These are phyloP conservation scores for Piaya cayana DNA, from an alignment of 2,113 vertebrate species.

Conservation along the genomic window DNA sequence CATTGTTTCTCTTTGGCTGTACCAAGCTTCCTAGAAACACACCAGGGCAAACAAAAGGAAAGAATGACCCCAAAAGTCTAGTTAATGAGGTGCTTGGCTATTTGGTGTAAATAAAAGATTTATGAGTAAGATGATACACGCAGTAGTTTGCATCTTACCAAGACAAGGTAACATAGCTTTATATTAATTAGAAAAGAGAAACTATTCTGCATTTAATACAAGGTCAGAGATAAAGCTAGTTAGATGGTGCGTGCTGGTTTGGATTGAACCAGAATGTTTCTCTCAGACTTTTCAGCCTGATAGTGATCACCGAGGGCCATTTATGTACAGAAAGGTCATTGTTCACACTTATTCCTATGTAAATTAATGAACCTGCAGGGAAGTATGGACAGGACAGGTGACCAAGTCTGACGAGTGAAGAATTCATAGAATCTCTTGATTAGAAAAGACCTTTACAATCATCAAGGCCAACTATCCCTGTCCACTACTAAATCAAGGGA, in stretches of 20 bases:
- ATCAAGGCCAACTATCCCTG: too few species aligned
- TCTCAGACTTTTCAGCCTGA: too few species aligned
- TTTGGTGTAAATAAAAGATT: conserved; percentile 23
- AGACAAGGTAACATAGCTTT: background rate
- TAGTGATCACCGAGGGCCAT: too few species aligned
- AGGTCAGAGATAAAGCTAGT: background rate
- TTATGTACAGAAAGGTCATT: too few species aligned
- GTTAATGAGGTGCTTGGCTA: background rate
- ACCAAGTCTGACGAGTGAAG: too few species aligned
- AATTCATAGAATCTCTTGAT: too few species aligned
- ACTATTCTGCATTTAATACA: conserved; percentile 1
- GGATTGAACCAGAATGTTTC: too few species aligned
- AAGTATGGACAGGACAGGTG: too few species aligned
- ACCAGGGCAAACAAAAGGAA: background rate
- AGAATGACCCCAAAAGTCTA: background rate
- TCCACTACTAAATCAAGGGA: too few species aligned
- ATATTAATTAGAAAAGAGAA: conserved; percentile 30
- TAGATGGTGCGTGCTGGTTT: background rate
- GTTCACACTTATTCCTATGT: too few species aligned
- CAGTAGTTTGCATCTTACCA: background rate
- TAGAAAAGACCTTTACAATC: too few species aligned
- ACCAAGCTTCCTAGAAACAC: background rate
- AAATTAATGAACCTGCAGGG: too few species aligned
- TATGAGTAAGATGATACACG: background rate
- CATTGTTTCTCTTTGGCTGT: background rate